Evolutionary conservation across 2,113 vertebrate genomes (phyloP).

Genomic region (Podarcis cretensis): DNA sequence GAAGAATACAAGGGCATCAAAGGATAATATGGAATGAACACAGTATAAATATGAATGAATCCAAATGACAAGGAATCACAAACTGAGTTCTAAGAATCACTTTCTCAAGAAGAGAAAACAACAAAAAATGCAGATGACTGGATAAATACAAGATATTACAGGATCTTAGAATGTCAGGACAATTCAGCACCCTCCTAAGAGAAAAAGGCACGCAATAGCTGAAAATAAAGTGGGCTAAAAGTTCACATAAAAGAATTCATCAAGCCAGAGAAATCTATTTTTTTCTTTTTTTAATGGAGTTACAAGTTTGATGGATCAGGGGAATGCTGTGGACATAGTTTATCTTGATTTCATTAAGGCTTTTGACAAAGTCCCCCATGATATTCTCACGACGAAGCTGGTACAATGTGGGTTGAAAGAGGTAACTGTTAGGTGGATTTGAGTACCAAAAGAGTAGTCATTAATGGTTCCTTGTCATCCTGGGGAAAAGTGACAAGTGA

Average conservation of each 20-base stretch:
- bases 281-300: too few relatives aligned
- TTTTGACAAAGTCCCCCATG: too few relatives aligned
- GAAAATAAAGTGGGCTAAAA: neutral
- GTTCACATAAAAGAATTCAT: neutral
- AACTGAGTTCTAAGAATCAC: neutral
- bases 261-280: too few relatives aligned
- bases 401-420: too few relatives aligned
- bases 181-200: neutral
- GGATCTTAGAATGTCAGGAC: neutral
- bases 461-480: too few relatives aligned
- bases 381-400: too few relatives aligned
- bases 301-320: too few relatives aligned
- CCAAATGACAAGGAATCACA: conserved; percentile 3
- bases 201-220: neutral
- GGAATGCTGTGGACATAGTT: too few relatives aligned
- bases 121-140: neutral
- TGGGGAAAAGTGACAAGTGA: too few relatives aligned
- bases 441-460: too few relatives aligned
- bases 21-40: neutral
- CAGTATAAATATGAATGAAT: conserved; percentile 11
- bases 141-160: neutral
- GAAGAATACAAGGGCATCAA: neutral
- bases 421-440: too few relatives aligned
- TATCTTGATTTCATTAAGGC: too few relatives aligned
- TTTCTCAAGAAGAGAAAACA: neutral